phyloP scores from a whole-genome alignment of 2,113 vertebrate genomes.

The Motacilla tschutschensis region DNA sequence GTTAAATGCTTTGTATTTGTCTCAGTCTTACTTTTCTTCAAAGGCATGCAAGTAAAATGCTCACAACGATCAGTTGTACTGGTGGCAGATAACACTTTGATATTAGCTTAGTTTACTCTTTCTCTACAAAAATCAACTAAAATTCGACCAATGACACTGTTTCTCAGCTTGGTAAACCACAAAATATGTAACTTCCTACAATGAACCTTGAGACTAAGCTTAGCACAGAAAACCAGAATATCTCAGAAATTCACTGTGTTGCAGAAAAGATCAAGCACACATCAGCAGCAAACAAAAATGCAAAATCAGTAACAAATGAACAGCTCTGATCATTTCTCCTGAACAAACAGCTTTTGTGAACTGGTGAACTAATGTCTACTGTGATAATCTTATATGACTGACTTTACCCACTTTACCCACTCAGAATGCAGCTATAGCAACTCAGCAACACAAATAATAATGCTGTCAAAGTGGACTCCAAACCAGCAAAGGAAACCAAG shows the following conservation, averaged over 20 bases:
- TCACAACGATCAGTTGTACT: not conserved
- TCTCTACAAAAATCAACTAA: not conserved
- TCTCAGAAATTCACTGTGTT: not conserved
- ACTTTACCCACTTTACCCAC: not conserved
- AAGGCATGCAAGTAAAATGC: not conserved
- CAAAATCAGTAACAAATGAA: not conserved
- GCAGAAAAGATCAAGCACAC: not conserved
- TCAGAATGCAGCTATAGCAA: not conserved
- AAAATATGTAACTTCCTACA: not conserved
- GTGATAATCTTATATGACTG: not conserved
- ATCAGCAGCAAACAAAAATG: not conserved
- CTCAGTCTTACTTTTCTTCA: not conserved
- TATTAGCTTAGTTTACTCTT: not conserved
- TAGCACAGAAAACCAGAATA: not conserved
- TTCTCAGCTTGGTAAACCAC: not conserved
- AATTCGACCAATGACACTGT: not conserved
- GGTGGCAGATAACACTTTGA: not conserved
- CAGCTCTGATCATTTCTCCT: not conserved
- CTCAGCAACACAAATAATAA: not conserved
- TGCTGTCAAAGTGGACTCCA: not conserved
- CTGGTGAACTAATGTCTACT: not conserved
- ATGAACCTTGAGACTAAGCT: not conserved
- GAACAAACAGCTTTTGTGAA: not conserved
- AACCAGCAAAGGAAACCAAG: not conserved
- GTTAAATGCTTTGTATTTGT: not conserved